phyloP scores from a whole-genome alignment of 2,113 vertebrate species.

The Chascanopsetta lugubris region DNA sequence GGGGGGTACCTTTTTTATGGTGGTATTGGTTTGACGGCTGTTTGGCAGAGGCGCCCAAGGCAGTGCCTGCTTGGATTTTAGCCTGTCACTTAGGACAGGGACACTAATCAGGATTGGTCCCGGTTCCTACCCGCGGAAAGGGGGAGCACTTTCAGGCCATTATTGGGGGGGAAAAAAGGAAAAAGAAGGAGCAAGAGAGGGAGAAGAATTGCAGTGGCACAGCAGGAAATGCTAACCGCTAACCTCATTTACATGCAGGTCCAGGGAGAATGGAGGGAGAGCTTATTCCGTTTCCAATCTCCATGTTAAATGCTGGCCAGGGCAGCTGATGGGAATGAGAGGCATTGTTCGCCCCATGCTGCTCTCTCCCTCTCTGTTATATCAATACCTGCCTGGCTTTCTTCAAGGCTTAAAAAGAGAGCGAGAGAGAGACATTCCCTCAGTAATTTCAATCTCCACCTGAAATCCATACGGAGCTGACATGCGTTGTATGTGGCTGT shows the following conservation, averaged over 20 bases:
- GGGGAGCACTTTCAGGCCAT: conserved; percentile 71
- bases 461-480: conserved; percentile 52
- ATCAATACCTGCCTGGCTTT: conserved; percentile 70
- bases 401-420: conserved; percentile 47
- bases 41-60: conserved; percentile 75
- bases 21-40: conserved; percentile 76
- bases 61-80: conserved; percentile 76
- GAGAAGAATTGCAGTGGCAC: conserved; percentile 74
- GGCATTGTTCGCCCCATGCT: conserved; percentile 74
- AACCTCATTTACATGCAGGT: conserved; percentile 85
- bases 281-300: conserved; percentile 83
- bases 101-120: conserved; percentile 82
- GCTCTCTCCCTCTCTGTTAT: conserved; percentile 60
- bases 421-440: conserved; percentile 45
- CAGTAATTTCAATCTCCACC: conserved; percentile 43
- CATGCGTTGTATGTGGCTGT: conserved; percentile 46
- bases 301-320: conserved; percentile 83
- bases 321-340: conserved; percentile 78
- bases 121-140: conserved; percentile 65
- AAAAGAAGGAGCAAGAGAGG: conserved; percentile 45
- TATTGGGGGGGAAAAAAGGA: conserved; percentile 54
- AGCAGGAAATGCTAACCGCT: conserved; percentile 81
- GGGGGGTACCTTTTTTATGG: conserved; percentile 55
- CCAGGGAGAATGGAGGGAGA: conserved; percentile 70
- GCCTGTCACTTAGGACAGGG: conserved; percentile 80